Conservation (phyloP, 2,888 invertebrate species). For the Oxystoma pomonae region DNA sequence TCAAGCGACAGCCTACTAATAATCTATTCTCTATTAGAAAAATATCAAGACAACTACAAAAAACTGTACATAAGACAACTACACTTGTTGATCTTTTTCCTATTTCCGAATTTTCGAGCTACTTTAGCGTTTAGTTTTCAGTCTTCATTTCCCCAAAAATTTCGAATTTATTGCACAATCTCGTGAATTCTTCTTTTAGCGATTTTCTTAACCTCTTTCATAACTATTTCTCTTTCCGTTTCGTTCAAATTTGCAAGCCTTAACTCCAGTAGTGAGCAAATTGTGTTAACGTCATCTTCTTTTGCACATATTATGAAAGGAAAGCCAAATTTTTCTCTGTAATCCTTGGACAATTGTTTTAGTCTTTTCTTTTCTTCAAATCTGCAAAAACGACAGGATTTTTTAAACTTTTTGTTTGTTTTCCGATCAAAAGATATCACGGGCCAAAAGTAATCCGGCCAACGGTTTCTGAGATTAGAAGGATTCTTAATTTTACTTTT, state of each 20-base stretch:
- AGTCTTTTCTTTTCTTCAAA: conserved; percentile 52
- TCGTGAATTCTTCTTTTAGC: conserved; percentile 54
- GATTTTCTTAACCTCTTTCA: conserved; percentile 67
- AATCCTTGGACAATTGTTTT: conserved; percentile 52
- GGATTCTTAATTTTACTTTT: too few relatives aligned
- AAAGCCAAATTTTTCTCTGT: conserved; percentile 62
- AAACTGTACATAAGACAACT: too few relatives aligned
- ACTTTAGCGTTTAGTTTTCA: not conserved
- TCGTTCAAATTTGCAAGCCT: conserved; percentile 53
- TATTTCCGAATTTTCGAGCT: too few relatives aligned
- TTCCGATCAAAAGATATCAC: too few relatives aligned
- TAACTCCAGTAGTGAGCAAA: conserved; percentile 53
- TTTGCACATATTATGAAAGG: conserved; percentile 66
- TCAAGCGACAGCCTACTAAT: too few relatives aligned
- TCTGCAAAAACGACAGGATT: not conserved
- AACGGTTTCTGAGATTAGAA: too few relatives aligned
- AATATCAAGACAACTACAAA: too few relatives aligned
- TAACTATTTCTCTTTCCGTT: conserved; percentile 55
- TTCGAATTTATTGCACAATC: conserved; percentile 29
- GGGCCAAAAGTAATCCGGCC: too few relatives aligned
- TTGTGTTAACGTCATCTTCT: conserved; percentile 57
- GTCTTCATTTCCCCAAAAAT: not conserved
- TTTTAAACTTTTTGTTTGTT: too few relatives aligned
- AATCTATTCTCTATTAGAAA: too few relatives aligned
- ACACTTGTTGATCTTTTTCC: too few relatives aligned